A percentile compares a stretch with the other conserved stretches of the same genome.
phyloP scores from a whole-genome alignment of 2,888 invertebrate species.

The Neria commutata region DNA sequence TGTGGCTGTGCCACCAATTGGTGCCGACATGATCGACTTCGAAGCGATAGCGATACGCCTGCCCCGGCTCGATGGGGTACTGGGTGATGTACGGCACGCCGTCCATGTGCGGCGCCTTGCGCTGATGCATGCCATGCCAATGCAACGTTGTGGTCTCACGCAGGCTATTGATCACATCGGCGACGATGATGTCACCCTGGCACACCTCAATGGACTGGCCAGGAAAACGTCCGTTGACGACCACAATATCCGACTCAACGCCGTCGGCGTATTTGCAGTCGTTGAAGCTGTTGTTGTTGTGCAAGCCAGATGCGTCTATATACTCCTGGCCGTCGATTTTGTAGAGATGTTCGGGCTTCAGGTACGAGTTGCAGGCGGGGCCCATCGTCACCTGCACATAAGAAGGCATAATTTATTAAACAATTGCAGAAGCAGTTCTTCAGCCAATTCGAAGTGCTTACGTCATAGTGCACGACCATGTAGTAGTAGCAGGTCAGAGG shows the following conservation, averaged over 20 bases:
- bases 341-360: slow-evolving; percentile 44
- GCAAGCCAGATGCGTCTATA: slow-evolving; percentile 38
- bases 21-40: slow-evolving; percentile 51
- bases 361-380: slow-evolving; percentile 46
- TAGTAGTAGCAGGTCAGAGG: slow-evolving; percentile 56
- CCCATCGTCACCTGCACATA: no score
- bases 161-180: slow-evolving; percentile 52
- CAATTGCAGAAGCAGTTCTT: no score
- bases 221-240: slow-evolving; percentile 50
- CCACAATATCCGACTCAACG: slow-evolving; percentile 44
- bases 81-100: slow-evolving; percentile 57
- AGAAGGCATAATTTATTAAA: no score
- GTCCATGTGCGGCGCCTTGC: slow-evolving; percentile 53
- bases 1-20: slow-evolving; percentile 59
- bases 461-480: slow-evolving; percentile 53
- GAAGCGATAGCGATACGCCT: slow-evolving; percentile 54
- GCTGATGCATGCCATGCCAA: slow-evolving; percentile 57
- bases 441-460: no score
- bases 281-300: slow-evolving; percentile 28
- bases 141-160: slow-evolving; percentile 54
- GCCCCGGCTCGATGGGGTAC: slow-evolving; percentile 55
- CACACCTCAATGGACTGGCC: slow-evolving; percentile 52
- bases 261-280: slow-evolving; percentile 56
- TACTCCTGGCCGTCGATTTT: slow-evolving; percentile 42
- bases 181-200: slow-evolving; percentile 53